Evolutionary conservation across 2,797 vertebrate species (phyloP).

Genomic region (Thunnus albacares): DNA sequence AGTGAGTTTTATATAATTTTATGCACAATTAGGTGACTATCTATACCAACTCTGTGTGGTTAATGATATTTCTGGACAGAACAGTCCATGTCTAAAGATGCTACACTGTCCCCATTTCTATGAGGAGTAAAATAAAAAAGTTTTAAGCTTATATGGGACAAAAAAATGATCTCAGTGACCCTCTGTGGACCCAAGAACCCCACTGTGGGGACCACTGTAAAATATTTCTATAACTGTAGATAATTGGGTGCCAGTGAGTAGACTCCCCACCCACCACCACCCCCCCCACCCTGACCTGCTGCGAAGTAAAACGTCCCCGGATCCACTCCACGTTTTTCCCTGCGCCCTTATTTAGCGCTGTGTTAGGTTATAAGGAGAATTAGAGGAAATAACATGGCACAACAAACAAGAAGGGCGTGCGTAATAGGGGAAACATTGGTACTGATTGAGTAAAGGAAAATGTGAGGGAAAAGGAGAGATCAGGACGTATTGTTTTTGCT

Average conservation of each 20-base stretch:
- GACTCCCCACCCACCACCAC: conserved; percentile 35
- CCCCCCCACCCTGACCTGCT: conserved; percentile 34
- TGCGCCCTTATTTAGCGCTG: conserved; percentile 30
- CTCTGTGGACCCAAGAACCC: too few species aligned
- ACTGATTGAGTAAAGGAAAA: conserved; percentile 1
- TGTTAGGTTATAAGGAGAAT: conserved; percentile 32
- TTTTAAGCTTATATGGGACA: background rate
- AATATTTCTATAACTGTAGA: conserved; percentile 28
- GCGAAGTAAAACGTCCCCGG: conserved; percentile 37
- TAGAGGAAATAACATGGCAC: conserved; percentile 54
- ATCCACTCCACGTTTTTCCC: conserved; percentile 71
- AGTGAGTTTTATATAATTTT: background rate
- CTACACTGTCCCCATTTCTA: background rate
- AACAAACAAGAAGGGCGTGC: conserved; percentile 52
- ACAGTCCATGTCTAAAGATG: background rate
- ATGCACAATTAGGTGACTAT: background rate
- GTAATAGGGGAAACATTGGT: conserved; percentile 27
- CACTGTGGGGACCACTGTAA: background rate
- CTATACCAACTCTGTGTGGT: background rate
- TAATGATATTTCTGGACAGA: background rate
- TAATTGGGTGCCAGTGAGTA: conserved; percentile 38
- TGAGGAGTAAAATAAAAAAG: background rate
- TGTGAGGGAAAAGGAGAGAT: conserved; percentile 20
- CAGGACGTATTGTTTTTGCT: conserved; percentile 10
- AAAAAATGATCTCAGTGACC: background rate